Conservation (phyloP, 92 coral and sea anemone genomes). For the Epizoanthus ramosus region DNA sequence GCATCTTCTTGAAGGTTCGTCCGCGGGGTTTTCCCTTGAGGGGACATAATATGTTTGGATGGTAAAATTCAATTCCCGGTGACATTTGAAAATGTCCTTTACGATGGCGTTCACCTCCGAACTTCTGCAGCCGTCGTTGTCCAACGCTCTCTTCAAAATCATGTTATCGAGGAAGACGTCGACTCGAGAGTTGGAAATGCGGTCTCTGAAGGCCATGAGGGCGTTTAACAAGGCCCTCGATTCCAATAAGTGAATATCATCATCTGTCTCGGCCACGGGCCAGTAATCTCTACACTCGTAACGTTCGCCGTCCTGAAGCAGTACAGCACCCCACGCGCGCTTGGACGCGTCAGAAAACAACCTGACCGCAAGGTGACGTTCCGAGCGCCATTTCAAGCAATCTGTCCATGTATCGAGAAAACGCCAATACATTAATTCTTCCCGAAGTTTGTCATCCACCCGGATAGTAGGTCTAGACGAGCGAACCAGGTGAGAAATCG, state of each 20-base stretch:
- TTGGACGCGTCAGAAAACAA: constrained; percentile 51
- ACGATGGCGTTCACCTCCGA: constrained; percentile 50
- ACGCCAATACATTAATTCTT: constrained; percentile 54
- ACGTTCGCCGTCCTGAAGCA: constrained; percentile 35
- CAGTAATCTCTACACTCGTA: constrained; percentile 47
- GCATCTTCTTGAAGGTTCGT: constrained; percentile 46
- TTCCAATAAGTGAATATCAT: no score
- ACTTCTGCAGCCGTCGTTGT: constrained; percentile 51
- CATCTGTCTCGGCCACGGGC: no score
- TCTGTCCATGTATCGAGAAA: constrained; percentile 46
- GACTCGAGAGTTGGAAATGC: constrained; percentile 32
- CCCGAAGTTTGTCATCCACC: not conserved
- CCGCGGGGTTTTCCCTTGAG: constrained; percentile 44
- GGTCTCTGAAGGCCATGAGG: constrained; percentile 21
- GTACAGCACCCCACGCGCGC: constrained; percentile 54
- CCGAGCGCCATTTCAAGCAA: constrained; percentile 54
- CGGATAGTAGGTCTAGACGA: not conserved
- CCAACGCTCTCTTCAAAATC: constrained; percentile 33
- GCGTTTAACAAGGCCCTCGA: constrained; percentile 46
- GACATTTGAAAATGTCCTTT: constrained; percentile 48
- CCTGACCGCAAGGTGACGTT: constrained; percentile 46
- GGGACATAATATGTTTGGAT: constrained; percentile 42
- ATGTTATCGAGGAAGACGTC: constrained; percentile 34
- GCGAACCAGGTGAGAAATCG: not conserved
- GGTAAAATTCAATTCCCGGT: constrained; percentile 51